A percentile compares a stretch with the other conserved stretches of the same genome.
These are phyloP conservation scores for Elysia crispata DNA, from an alignment of 2,888 invertebrate genomes.

Conservation along the genomic window DNA sequence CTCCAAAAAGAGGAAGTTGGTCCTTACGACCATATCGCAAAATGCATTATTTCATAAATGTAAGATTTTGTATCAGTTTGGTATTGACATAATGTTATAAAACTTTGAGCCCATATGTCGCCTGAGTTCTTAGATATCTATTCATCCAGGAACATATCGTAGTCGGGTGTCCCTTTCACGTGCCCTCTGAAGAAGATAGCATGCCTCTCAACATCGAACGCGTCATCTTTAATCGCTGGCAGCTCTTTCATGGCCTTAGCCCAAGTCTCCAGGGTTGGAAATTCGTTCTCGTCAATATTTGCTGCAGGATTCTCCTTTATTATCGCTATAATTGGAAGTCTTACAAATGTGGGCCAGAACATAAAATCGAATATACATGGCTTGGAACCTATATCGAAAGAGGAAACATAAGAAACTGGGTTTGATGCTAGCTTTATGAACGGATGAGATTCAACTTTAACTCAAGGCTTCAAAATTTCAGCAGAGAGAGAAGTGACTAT, in stretches of 20 bases:
- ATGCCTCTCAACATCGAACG: conserved; percentile 48
- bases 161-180: conserved; percentile 55
- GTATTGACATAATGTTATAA: no score
- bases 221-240: conserved; percentile 60
- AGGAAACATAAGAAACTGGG: not conserved
- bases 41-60: no score
- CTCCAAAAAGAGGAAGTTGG: no score
- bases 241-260: conserved; percentile 56
- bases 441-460: no score
- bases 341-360: conserved; percentile 70
- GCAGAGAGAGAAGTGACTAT: no score
- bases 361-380: conserved; percentile 63
- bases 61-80: no score
- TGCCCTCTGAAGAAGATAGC: conserved; percentile 51
- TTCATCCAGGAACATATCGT: no score
- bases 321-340: conserved; percentile 51
- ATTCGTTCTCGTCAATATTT: conserved; percentile 31
- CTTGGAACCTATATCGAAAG: conserved; percentile 52
- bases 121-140: no score
- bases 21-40: no score
- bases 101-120: no score
- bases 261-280: conserved; percentile 58
- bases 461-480: no score
- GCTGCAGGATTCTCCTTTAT: conserved; percentile 44
- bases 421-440: not conserved